Evolutionary conservation across 2,888 invertebrate species (phyloP), one percentile per base, ranked within the genome.

Genomic region (Scelioninae gen. 2): DNA sequence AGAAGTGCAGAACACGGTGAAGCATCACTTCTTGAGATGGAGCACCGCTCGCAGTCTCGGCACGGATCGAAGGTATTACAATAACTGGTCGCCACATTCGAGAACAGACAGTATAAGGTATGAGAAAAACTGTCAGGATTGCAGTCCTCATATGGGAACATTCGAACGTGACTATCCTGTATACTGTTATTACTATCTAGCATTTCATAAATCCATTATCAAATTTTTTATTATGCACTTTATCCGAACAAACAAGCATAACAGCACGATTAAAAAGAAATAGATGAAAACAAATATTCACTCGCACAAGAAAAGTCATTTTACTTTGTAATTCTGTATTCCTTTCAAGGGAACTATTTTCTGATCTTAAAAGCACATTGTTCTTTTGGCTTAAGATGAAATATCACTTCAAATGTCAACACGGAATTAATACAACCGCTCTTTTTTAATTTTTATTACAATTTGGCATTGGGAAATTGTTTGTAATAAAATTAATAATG

Each of bases 1-100:
- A 2, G 96, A 96, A 87, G 96, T 96, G 4, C 92, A 94, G 50
- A 94, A 94, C 84, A 92, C 95, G 0, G 88, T 96, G 77, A 89
- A 92, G 22, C 94, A 96, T 86, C 94, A 94, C 82, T 91, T 94
- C 81, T 91, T 92, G 75, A 89, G 93, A 72, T 95, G 95, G 94
- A 91, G 91, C 83, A 90, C 91, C 0, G 90, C 90, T 0, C 87
- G 93, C 41, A 89, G 89, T 22, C 88, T 93, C 37, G 91, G 91
- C 0, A 90, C 90, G 7, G 90, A 91, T 3, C 87, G 89, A 84
- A 84, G 90, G 78, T 92, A 92, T 68, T 92, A 92, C 81, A 93
- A 93, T 82, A 94, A 93, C 86, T 94, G 94, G 91, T 94, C 94
- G 31, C 93, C 93, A 11, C 87, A 93, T 76, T 93, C 94, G 73